A percentile compares a stretch with the other conserved stretches of the same genome.
Conservation (phyloP, 2,888 invertebrate genomes). For the Escarpia spicata region DNA sequence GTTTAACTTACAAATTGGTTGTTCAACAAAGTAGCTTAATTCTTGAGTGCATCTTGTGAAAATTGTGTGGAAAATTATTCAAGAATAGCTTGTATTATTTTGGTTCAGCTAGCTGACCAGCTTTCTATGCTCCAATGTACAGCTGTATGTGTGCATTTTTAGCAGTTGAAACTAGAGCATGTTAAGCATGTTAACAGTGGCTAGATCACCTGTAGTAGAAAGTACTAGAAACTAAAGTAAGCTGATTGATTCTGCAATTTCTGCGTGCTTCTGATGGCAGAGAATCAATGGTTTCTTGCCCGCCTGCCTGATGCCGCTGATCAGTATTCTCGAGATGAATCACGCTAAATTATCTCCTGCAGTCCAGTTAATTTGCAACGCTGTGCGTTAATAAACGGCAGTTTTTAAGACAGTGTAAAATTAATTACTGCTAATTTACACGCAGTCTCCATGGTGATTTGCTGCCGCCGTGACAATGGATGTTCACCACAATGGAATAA, state of each 20-base stretch:
- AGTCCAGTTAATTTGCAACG: constrained; percentile 6
- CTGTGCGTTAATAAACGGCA: constrained; percentile 12
- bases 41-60: neutral
- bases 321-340: constrained; percentile 13
- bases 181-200: neutral
- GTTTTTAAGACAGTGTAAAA: constrained; percentile 16
- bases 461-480: neutral
- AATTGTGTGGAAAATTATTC: neutral
- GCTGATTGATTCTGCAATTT: constrained; percentile 6
- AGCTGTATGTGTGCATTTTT: neutral
- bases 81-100: neutral
- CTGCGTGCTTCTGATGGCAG: neutral
- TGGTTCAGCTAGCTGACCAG: neutral
- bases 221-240: neutral
- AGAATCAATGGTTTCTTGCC: constrained; percentile 1
- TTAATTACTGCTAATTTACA: constrained; percentile 6
- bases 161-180: neutral
- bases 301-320: neutral
- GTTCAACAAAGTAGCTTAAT: neutral
- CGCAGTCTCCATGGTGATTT: constrained; percentile 8
- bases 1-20: neutral
- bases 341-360: constrained; percentile 12
- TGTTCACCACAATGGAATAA: neutral
- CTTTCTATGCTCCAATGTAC: neutral
- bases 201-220: neutral